A percentile compares a stretch with the other conserved stretches of the same genome.
phyloP scores from a whole-genome alignment of 2,113 vertebrate species.

The Peucedramus taeniatus region DNA sequence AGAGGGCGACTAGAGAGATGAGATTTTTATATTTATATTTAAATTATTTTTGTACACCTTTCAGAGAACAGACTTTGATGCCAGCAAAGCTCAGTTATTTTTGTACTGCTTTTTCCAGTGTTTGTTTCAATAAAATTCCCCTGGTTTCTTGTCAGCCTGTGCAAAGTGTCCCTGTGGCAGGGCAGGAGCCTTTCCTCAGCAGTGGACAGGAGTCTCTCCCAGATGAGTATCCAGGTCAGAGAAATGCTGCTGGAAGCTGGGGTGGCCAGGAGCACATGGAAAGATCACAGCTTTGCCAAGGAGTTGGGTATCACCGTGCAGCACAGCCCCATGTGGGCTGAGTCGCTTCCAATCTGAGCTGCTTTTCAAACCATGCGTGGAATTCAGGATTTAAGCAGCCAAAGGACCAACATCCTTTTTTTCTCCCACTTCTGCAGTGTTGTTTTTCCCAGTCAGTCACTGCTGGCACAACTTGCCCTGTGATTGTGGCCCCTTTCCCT shows the following conservation, averaged over 20 bases:
- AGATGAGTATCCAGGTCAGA: rapidly evolving
- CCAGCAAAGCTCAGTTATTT: conserved; percentile 45
- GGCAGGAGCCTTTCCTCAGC: background rate
- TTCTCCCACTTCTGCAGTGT: background rate
- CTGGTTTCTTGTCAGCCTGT: background rate
- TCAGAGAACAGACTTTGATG: background rate
- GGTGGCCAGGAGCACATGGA: background rate
- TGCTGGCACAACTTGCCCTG: background rate
- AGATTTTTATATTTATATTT: background rate
- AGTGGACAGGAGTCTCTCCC: background rate
- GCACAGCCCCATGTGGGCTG: background rate
- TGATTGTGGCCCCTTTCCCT: background rate
- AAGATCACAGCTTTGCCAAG: background rate
- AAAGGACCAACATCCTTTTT: background rate
- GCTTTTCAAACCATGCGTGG: rapidly evolving
- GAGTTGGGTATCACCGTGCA: background rate
- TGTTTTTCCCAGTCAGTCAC: background rate
- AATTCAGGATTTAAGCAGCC: background rate
- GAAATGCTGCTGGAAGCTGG: background rate
- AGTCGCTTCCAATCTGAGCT: background rate
- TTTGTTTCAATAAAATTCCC: conserved; percentile 65
- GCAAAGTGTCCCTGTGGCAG: background rate
- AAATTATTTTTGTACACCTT: conserved; percentile 59
- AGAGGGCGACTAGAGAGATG: background rate
- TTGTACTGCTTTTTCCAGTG: background rate